phyloP scores from a whole-genome alignment of 2,888 invertebrate genomes.

The Xestia sexstrigata region DNA sequence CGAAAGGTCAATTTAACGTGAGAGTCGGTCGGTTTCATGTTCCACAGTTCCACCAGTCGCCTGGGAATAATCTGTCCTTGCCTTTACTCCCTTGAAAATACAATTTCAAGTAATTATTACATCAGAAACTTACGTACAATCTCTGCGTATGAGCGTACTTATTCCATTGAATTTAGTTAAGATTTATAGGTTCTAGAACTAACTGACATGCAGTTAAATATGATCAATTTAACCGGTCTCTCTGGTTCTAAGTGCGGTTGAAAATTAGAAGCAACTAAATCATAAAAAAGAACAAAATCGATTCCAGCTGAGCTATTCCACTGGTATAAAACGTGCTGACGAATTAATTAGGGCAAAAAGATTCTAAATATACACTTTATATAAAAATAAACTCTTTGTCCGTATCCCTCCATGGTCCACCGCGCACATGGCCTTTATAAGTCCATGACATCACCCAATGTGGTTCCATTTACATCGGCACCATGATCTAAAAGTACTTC shows the following conservation, averaged over 20 bases:
- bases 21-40: constrained; percentile 51
- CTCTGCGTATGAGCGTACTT: constrained; percentile 20
- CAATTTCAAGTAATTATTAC: constrained; percentile 46
- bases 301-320: constrained; percentile 1
- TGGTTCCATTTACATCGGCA: constrained; percentile 73
- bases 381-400: constrained; percentile 68
- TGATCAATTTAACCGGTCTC: constrained; percentile 9
- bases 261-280: background rate
- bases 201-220: constrained; percentile 26
- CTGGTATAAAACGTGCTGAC: constrained; percentile 17
- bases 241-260: constrained; percentile 7
- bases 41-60: constrained; percentile 38
- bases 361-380: constrained; percentile 40
- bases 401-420: constrained; percentile 74
- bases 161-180: constrained; percentile 25
- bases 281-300: constrained; percentile 2
- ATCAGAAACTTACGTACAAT: constrained; percentile 27
- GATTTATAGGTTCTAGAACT: constrained; percentile 34
- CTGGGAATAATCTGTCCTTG: constrained; percentile 56
- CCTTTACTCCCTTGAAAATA: constrained; percentile 45
- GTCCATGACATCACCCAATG: constrained; percentile 79
- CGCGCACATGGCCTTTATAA: constrained; percentile 76
- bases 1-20: constrained; percentile 64
- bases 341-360: constrained; percentile 46
- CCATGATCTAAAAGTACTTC: constrained; percentile 65